Conservation (phyloP, 2,797 vertebrate genomes). For the Mionectes olivaceus region DNA sequence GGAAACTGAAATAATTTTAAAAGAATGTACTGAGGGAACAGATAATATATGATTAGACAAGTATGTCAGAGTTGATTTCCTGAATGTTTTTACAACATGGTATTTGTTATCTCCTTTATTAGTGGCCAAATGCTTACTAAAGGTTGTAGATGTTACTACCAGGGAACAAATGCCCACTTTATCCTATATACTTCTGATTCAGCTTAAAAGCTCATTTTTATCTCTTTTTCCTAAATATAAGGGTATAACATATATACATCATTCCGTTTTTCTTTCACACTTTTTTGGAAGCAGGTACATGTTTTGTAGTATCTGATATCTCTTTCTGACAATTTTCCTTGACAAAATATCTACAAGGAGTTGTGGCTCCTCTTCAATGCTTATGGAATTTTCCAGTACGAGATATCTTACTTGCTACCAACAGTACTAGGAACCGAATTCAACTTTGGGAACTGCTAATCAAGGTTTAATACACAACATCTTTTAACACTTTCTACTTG, state of each 20-base stretch:
- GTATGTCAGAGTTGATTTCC: neutral
- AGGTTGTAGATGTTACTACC: neutral
- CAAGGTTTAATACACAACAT: neutral
- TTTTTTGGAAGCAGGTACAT: neutral
- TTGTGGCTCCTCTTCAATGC: neutral
- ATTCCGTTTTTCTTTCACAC: neutral
- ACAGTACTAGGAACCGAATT: neutral
- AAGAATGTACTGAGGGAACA: neutral
- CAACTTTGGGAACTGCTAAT: slow-evolving; percentile 13
- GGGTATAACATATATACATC: rapidly evolving
- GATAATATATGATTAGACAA: neutral
- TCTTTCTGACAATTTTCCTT: slow-evolving; percentile 9
- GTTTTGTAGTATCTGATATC: neutral
- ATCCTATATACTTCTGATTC: neutral
- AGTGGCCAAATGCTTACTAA: neutral
- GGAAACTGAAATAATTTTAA: neutral
- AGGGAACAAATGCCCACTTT: neutral
- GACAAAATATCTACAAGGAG: slow-evolving; percentile 35
- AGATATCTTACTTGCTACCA: neutral
- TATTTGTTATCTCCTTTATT: neutral
- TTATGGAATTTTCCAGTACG: neutral
- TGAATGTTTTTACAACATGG: neutral
- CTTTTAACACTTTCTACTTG: neutral
- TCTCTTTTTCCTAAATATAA: neutral
- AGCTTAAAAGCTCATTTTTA: neutral